Evolutionary conservation across 2,113 vertebrate species (phyloP).

Genomic region (Callocephalon fimbriatum): DNA sequence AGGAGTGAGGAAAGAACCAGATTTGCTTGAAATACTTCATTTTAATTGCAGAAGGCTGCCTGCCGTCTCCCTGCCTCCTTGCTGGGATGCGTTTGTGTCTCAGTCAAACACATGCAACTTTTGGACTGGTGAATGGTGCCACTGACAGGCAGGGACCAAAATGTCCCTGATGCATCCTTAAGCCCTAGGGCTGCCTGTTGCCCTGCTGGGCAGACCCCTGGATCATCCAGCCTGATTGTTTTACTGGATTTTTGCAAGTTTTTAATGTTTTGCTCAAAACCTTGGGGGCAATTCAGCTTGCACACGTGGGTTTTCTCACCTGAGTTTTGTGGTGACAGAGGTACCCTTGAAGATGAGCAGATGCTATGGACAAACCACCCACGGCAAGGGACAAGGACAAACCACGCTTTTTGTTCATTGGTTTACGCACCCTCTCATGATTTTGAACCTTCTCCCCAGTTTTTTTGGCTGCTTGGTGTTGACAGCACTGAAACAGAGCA

Average conservation of each 20-base stretch:
- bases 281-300: background rate
- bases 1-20: background rate
- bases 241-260: background rate
- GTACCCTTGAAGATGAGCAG: background rate
- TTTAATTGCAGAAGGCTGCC: conserved; percentile 31
- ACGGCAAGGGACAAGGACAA: background rate
- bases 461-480: background rate
- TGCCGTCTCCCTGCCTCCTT: background rate
- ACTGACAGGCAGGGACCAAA: background rate
- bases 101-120: fast-evolving
- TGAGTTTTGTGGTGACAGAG: background rate
- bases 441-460: background rate
- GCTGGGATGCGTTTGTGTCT: background rate
- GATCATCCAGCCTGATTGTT: background rate
- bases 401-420: background rate
- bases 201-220: fast-evolving
- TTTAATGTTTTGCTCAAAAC: background rate
- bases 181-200: background rate
- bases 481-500: background rate
- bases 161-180: background rate
- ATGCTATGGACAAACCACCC: background rate
- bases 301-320: background rate
- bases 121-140: background rate
- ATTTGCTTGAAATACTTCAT: conserved; percentile 14
- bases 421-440: background rate